Evolutionary conservation across 2,797 vertebrate genomes (phyloP), one percentile per base, ranked within the genome.

Genomic region (Typhlichthys subterraneus): DNA sequence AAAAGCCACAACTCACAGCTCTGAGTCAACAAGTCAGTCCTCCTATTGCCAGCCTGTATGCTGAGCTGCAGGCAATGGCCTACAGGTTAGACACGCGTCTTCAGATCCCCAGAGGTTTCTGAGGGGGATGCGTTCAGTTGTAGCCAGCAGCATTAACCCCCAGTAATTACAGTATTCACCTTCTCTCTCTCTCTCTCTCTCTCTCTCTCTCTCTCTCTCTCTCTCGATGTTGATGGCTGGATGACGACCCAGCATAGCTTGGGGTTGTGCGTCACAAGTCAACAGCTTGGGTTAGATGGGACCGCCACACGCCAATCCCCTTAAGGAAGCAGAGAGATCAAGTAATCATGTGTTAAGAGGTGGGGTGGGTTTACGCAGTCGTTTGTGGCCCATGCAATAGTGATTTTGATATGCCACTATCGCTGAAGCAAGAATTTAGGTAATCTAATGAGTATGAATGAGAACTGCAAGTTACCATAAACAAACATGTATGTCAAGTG

Each of bases 121-220:
- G 23, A 3, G 38, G 53, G 23, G n/a, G 81, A 76, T 73, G 50
- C 66, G 53, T 69, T 71, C 5, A 49, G 76, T 69, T 67, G 17
- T n/a, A 71, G 76, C 72, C 23, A 53, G 76, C 72, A 73, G 75
- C 73, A 79, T 73, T 70, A 11, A 77, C 82, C 77, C 61, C 53
- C 72, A 75, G 87, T 90, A 87, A 91, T 91, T 87, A 87, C 87
- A 82, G 75, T 75, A 19, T 80, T 87, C 73, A 58, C 38, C 38
- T 80, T 69, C 82, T 77, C 51, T 53, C 62, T 62, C 59, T 83
- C 86, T 78, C 82, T 77, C 53, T 51, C 62, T 62, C 61, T 83
- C 86, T 78, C 82, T 77, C 53, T 53, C 62, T 62, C 61, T 83
- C 86, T 78, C 82, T 77, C 53, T 53, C 62, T 62, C 61, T 83